Percentiles rank a stretch among this genome's conserved stretches.
Evolutionary conservation across 2,888 invertebrate species (phyloP).

Genomic region (Dusona sp.): DNA sequence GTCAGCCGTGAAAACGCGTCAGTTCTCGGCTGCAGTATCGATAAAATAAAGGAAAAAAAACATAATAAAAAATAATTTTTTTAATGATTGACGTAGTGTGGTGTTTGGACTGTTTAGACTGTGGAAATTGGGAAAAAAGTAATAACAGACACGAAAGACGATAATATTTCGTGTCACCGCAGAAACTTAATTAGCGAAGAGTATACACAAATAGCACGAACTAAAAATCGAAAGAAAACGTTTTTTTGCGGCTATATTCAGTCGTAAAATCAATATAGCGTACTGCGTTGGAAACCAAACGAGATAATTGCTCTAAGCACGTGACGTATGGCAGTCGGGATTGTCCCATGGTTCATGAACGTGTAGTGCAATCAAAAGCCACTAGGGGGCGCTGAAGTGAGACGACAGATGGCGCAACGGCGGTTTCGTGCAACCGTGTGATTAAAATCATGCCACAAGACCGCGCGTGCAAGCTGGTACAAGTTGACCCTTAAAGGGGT

Average conservation of each 20-base stretch:
- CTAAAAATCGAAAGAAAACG: not conserved
- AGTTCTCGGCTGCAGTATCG: not conserved
- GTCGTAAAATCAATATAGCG: not conserved
- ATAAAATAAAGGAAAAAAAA: not conserved
- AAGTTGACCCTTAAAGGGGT: not conserved
- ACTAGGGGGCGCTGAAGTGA: not conserved
- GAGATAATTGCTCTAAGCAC: not conserved
- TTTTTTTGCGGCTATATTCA: not conserved
- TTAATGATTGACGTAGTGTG: not conserved
- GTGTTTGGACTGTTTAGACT: not conserved
- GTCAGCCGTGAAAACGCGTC: too few relatives aligned
- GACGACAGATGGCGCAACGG: constrained; percentile 17
- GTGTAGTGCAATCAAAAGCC: not conserved
- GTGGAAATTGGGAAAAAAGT: not conserved
- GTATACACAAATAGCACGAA: not conserved
- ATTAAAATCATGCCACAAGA: not conserved
- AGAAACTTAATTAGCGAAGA: not conserved
- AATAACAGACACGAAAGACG: not conserved
- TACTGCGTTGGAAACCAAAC: not conserved
- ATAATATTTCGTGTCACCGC: not conserved
- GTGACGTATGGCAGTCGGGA: not conserved
- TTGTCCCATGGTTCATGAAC: not conserved
- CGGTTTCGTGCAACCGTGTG: not conserved
- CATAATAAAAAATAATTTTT: too few relatives aligned
- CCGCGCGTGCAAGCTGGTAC: not conserved